Conservation (phyloP, 2,113 vertebrate species). For the Odobenus rosmarus region DNA sequence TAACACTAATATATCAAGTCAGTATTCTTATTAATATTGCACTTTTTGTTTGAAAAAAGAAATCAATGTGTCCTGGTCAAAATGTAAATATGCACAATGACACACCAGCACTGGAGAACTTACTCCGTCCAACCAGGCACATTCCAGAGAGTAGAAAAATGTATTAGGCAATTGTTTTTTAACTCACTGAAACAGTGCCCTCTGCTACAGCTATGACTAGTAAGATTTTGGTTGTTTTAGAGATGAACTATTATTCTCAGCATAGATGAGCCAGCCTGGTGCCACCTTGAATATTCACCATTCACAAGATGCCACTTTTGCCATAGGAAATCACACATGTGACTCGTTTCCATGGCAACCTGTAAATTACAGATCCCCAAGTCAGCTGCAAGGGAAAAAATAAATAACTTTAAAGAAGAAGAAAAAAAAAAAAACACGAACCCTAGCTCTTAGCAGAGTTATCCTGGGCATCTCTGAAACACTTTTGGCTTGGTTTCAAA, state of each 20-base stretch:
- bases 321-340: constrained; percentile 14
- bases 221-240: constrained; percentile 19
- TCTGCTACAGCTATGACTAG: neutral
- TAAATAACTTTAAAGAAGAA: neutral
- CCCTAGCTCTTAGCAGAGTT: constrained; percentile 14
- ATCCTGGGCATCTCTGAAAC: neutral
- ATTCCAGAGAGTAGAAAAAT: neutral
- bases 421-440: neutral
- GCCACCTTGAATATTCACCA: constrained; percentile 37
- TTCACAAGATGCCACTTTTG: constrained; percentile 47
- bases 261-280: neutral
- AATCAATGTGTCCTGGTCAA: neutral
- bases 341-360: constrained; percentile 58
- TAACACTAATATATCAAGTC: neutral
- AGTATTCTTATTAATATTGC: constrained; percentile 39
- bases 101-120: neutral
- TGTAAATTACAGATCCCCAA: constrained; percentile 54
- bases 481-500: constrained; percentile 64
- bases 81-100: neutral
- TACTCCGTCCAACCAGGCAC: neutral
- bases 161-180: neutral
- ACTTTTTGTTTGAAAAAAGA: neutral
- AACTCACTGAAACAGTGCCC: neutral
- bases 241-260: constrained; percentile 24
- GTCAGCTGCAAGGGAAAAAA: constrained; percentile 42